These are phyloP conservation scores for Amyelois transitella DNA, from an alignment of 1,140 invertebrate genomes.

Conservation along the genomic window DNA sequence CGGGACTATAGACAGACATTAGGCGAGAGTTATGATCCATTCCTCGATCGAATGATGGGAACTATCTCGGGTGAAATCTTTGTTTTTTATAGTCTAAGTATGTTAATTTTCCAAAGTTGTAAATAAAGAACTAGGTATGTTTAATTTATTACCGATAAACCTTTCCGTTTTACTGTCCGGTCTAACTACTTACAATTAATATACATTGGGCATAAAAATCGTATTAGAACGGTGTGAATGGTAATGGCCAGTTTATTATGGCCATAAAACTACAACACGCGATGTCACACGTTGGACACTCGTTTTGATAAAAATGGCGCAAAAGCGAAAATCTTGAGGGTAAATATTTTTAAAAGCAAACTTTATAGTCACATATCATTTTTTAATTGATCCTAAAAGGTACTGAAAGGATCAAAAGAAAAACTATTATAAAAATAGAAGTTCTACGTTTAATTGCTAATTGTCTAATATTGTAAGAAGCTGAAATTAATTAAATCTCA, in stretches of 20 bases:
- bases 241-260: slow-evolving; percentile 42
- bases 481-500: no score
- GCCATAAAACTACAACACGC: slow-evolving; percentile 45
- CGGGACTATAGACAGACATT: slow-evolving; percentile 8
- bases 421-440: no score
- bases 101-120: slow-evolving; percentile 17
- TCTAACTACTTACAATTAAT: slow-evolving; percentile 53
- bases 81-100: not conserved
- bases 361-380: not conserved
- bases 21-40: slow-evolving; percentile 9
- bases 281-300: slow-evolving; percentile 24
- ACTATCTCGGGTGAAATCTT: not conserved
- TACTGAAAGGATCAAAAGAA: no score
- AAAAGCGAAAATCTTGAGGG: not conserved
- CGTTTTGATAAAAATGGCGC: not conserved
- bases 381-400: no score
- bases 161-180: slow-evolving; percentile 42
- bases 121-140: slow-evolving; percentile 21
- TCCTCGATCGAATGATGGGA: not conserved
- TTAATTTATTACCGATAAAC: slow-evolving; percentile 41
- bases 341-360: not conserved
- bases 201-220: slow-evolving; percentile 47
- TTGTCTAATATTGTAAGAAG: no score
- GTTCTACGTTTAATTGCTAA: no score
- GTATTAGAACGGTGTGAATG: slow-evolving; percentile 54